phyloP scores from a whole-genome alignment of 2,113 vertebrate species.

The Gambusia affinis region DNA sequence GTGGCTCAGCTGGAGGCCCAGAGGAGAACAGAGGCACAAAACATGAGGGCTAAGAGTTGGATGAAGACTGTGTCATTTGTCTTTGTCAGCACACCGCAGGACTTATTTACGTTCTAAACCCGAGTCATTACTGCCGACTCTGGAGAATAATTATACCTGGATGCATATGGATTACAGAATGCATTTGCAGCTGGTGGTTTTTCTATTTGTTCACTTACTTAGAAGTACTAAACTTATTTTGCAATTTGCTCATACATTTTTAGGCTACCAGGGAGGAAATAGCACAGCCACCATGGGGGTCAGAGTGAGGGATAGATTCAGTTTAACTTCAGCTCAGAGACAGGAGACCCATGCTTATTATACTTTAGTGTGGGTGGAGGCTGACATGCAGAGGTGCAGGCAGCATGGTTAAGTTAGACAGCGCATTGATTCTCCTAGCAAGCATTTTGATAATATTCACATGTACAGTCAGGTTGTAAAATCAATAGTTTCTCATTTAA shows the following conservation, averaged over 20 bases:
- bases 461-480: background rate
- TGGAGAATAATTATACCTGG: conserved; percentile 42
- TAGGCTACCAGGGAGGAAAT: background rate
- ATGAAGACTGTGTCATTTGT: conserved; percentile 35
- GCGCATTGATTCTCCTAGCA: background rate
- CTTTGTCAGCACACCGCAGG: conserved; percentile 51
- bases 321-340: background rate
- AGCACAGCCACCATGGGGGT: background rate
- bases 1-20: background rate
- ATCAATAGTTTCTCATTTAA: background rate
- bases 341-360: background rate
- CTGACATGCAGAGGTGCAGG: background rate
- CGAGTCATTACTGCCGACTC: conserved; percentile 47
- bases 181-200: conserved; percentile 15
- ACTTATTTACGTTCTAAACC: conserved; percentile 61
- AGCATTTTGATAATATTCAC: background rate
- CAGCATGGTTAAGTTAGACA: background rate
- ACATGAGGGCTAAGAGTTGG: conserved; percentile 8
- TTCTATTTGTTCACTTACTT: conserved; percentile 14
- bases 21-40: conserved; percentile 21
- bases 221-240: background rate
- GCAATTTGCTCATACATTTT: conserved; percentile 14
- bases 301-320: background rate
- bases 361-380: background rate
- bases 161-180: conserved; percentile 27